Conservation (phyloP, 1,140 invertebrate species). For the Drosophila suzukii region DNA sequence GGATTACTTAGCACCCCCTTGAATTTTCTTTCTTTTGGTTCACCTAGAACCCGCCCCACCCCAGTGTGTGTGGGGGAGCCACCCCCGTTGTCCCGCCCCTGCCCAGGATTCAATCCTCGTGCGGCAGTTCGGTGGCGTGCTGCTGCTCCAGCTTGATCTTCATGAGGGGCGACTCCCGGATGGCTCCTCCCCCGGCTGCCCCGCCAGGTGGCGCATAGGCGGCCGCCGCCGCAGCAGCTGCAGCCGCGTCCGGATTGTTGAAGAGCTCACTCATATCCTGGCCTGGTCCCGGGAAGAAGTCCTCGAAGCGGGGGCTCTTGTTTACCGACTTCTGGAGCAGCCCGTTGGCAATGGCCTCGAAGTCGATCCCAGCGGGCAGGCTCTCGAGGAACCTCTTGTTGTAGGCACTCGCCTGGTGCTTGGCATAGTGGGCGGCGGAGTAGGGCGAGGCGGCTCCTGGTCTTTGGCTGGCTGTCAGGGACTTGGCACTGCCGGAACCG, state of each 20-base stretch:
- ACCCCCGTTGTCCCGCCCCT: slow-evolving; percentile 4
- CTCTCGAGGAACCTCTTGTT: slow-evolving; percentile 79
- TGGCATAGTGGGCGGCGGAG: slow-evolving; percentile 66
- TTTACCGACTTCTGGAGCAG: slow-evolving; percentile 80
- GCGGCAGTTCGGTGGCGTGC: slow-evolving; percentile 72
- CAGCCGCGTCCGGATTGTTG: slow-evolving; percentile 87
- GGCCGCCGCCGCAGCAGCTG: slow-evolving; percentile 60
- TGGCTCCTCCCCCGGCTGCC: slow-evolving; percentile 1
- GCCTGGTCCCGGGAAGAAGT: slow-evolving; percentile 82
- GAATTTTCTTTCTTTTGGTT: slow-evolving; percentile 13
- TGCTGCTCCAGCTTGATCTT: slow-evolving; percentile 83
- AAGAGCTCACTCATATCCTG: slow-evolving; percentile 87
- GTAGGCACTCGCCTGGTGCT: slow-evolving; percentile 67
- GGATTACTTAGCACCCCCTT: slow-evolving; percentile 38
- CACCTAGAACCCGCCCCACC: slow-evolving; percentile 10
- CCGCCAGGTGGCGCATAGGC: slow-evolving; percentile 52
- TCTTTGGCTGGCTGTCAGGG: slow-evolving; percentile 44
- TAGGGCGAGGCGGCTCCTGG: slow-evolving; percentile 68
- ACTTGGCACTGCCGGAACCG: slow-evolving; percentile 48
- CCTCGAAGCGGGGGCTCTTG: slow-evolving; percentile 84
- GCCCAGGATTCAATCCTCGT: slow-evolving; percentile 74
- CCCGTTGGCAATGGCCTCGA: slow-evolving; percentile 79
- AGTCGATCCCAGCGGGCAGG: slow-evolving; percentile 78
- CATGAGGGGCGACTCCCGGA: slow-evolving; percentile 76
- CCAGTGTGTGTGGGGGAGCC: neutral